Evolutionary conservation across 2,888 invertebrate genomes (phyloP).

Genomic region (Nemotelus pantherinus): DNA sequence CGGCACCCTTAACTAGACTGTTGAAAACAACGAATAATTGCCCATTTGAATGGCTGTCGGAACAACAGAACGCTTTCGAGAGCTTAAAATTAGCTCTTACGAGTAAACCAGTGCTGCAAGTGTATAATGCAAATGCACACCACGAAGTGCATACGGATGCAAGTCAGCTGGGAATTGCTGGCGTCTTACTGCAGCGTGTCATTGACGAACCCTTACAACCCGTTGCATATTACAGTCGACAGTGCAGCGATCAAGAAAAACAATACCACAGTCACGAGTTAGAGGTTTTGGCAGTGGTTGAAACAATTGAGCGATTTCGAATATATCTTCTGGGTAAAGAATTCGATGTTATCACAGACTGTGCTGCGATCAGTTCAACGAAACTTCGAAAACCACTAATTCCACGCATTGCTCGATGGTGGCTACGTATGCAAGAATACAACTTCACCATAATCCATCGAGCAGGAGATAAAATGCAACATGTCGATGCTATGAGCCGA

Average conservation of each 20-base stretch:
- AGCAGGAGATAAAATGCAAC: background rate
- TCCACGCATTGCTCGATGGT: conserved; percentile 3
- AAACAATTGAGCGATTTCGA: conserved; percentile 40
- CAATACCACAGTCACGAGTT: conserved; percentile 46
- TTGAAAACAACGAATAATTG: background rate
- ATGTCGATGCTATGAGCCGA: too few species aligned
- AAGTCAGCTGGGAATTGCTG: conserved; percentile 55
- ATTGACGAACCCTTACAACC: too few species aligned
- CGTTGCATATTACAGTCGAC: too few species aligned
- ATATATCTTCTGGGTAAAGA: conserved; percentile 57
- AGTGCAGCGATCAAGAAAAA: background rate
- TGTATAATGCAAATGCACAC: conserved; percentile 53
- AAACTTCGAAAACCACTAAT: background rate
- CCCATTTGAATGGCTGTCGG: background rate
- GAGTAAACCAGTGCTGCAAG: conserved; percentile 51
- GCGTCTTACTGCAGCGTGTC: conserved; percentile 56
- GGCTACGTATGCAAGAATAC: background rate
- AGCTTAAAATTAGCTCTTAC: background rate
- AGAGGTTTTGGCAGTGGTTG: too few species aligned
- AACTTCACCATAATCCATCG: background rate
- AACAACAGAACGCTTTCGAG: background rate
- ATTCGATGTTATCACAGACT: conserved; percentile 45
- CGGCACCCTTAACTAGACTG: background rate
- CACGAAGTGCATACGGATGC: conserved; percentile 60
- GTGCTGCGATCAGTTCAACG: background rate